A percentile compares a stretch with the other conserved stretches of the same genome.
Conservation (phyloP, 2,888 invertebrate species). For the Pristionchus entomophagus region DNA sequence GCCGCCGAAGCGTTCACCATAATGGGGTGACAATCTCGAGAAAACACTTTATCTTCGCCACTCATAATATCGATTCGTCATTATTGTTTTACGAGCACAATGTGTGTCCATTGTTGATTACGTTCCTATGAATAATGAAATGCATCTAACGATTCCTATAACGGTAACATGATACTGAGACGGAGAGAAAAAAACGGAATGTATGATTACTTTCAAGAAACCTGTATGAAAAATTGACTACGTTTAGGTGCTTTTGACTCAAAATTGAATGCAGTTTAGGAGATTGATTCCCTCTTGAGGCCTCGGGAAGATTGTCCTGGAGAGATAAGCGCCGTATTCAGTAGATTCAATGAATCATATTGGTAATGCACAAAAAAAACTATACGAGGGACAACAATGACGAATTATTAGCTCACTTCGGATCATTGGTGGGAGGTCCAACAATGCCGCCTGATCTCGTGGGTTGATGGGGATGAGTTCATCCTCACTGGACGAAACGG, state of each 20-base stretch:
- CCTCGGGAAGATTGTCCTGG: background rate
- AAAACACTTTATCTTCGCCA: background rate
- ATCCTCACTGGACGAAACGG: background rate
- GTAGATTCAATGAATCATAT: too few species aligned
- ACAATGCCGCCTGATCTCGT: too few species aligned
- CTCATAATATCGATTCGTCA: constrained; percentile 16
- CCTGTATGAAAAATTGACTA: background rate
- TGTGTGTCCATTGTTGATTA: background rate
- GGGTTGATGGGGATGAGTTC: background rate
- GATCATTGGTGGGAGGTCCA: background rate
- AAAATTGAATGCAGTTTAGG: too few species aligned
- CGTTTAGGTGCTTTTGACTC: background rate
- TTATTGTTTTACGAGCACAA: constrained; percentile 1
- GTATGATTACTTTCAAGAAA: background rate
- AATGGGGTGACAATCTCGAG: background rate
- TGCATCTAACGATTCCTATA: background rate
- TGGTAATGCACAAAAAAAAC: too few species aligned
- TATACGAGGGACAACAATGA: too few species aligned
- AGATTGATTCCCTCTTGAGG: too few species aligned
- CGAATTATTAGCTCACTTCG: too few species aligned
- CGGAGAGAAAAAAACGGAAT: background rate
- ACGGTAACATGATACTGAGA: background rate
- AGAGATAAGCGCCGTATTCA: background rate
- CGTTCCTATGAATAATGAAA: constrained; percentile 38
- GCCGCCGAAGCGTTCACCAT: constrained; percentile 43